A percentile compares a stretch with the other conserved stretches of the same genome.
These are phyloP conservation scores for Sceloporus undulatus DNA, from an alignment of 2,113 vertebrate species.

Conservation along the genomic window DNA sequence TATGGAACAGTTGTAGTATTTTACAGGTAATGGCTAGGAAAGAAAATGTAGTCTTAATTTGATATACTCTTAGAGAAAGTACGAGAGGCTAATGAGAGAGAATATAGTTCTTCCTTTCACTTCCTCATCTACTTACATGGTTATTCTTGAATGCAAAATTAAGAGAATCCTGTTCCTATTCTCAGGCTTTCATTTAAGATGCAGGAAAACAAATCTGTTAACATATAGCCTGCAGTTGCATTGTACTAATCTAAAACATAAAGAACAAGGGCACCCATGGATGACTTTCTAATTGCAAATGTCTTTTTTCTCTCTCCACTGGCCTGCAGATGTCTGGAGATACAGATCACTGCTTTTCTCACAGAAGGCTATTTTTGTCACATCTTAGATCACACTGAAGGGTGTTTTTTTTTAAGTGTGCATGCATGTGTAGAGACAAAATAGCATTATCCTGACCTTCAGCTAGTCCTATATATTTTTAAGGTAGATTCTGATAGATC, in stretches of 20 bases:
- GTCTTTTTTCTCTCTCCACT: conserved; percentile 51
- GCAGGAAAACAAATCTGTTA: conserved; percentile 27
- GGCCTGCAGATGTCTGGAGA: conserved; percentile 57
- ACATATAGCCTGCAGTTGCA: conserved; percentile 9
- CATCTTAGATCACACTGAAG: conserved; percentile 56
- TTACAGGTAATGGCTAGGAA: neutral
- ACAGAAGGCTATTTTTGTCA: conserved; percentile 66
- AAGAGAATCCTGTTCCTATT: neutral
- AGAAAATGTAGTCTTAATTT: neutral
- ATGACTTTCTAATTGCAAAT: conserved; percentile 61
- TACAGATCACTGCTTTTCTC: conserved; percentile 66
- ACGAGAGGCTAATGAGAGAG: neutral
- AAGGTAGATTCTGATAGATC: neutral
- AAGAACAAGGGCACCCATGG: conserved; percentile 52
- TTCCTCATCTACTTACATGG: neutral
- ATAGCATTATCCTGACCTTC: conserved; percentile 39
- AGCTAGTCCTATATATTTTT: conserved; percentile 14
- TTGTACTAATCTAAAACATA: conserved; percentile 50
- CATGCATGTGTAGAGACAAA: conserved; percentile 33
- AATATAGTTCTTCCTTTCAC: neutral
- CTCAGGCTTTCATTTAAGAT: neutral
- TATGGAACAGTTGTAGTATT: neutral
- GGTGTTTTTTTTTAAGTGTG: neutral
- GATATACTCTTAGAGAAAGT: neutral
- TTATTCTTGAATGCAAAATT: neutral